Evolutionary conservation across 37 sponge, comb jelly and placozoan species (phyloP).

Genomic region (Halichondria panicea): DNA sequence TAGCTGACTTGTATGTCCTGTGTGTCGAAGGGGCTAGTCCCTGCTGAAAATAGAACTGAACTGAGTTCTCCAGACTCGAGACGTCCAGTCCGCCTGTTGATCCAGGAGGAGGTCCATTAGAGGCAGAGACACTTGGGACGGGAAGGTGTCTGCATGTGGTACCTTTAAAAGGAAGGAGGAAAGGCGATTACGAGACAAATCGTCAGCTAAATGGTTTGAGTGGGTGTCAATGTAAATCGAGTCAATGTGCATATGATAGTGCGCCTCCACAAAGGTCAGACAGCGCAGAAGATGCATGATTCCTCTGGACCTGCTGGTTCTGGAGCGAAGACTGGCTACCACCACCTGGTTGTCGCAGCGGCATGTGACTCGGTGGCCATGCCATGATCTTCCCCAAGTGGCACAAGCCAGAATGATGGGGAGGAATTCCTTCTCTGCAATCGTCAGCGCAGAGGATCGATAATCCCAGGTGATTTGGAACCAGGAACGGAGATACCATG

Average conservation of each 20-base stretch:
- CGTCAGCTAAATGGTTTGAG: conserved; percentile 45
- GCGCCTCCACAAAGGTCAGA: conserved; percentile 21
- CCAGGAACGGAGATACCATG: conserved; percentile 30
- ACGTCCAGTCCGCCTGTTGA: conserved; percentile 14
- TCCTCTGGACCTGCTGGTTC: conserved; percentile 1
- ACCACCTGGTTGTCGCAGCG: conserved; percentile 16
- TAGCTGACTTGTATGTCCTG: conserved; percentile 26
- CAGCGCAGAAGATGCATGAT: conserved; percentile 47
- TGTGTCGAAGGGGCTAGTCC: conserved; percentile 12
- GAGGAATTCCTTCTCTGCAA: conserved; percentile 55
- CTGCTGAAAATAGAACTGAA: conserved; percentile 11
- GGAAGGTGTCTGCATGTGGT: background rate
- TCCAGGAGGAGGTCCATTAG: conserved; percentile 26
- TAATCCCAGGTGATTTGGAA: conserved; percentile 49
- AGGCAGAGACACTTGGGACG: background rate
- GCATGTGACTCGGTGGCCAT: conserved; percentile 1
- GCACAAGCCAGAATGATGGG: conserved; percentile 9
- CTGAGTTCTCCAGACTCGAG: conserved; percentile 7
- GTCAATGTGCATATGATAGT: background rate
- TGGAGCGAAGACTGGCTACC: conserved; percentile 18
- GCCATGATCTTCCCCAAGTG: conserved; percentile 46
- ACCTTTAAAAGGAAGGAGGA: conserved; percentile 34
- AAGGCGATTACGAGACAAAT: conserved; percentile 34
- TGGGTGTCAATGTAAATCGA: conserved; percentile 2
- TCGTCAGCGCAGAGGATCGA: conserved; percentile 1